phyloP scores from a whole-genome alignment of 2,888 invertebrate species.

The Macaria liturata region DNA sequence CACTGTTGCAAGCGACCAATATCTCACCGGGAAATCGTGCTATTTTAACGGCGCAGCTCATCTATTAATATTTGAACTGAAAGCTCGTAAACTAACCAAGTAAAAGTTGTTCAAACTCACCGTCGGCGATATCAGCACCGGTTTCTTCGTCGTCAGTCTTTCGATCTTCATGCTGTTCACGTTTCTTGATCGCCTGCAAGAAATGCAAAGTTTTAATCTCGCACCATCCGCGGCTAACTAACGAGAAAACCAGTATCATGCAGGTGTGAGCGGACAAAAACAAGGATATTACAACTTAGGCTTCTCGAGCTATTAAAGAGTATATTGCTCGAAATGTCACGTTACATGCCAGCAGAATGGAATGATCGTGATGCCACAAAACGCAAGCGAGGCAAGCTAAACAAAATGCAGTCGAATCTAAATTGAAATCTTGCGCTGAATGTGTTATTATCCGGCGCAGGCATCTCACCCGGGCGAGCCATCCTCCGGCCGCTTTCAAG shows the following conservation, averaged over 20 bases:
- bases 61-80: slow-evolving; percentile 27
- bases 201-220: slow-evolving; percentile 40
- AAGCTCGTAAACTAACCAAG: slow-evolving; percentile 26
- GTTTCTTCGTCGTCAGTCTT: slow-evolving; percentile 74
- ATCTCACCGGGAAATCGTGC: slow-evolving; percentile 55
- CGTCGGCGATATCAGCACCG: slow-evolving; percentile 66
- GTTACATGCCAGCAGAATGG: slow-evolving; percentile 53
- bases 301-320: slow-evolving; percentile 41
- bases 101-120: slow-evolving; percentile 54
- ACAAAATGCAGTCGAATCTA: slow-evolving; percentile 69
- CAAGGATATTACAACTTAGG: slow-evolving; percentile 40
- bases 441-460: slow-evolving; percentile 65
- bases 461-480: slow-evolving; percentile 80
- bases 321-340: slow-evolving; percentile 45
- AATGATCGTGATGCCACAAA: slow-evolving; percentile 58
- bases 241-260: slow-evolving; percentile 37
- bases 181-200: slow-evolving; percentile 78
- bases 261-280: slow-evolving; percentile 42
- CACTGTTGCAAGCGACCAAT: slow-evolving; percentile 63
- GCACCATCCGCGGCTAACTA: slow-evolving; percentile 15
- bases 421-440: slow-evolving; percentile 74
- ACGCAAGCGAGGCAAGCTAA: slow-evolving; percentile 66
- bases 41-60: slow-evolving; percentile 34
- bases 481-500: slow-evolving; percentile 79
- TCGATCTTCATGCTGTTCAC: slow-evolving; percentile 67